Percentiles rank a stretch among this genome's conserved stretches.
Evolutionary conservation across 2,888 invertebrate genomes (phyloP).

Genomic region (Chirona hameri): DNA sequence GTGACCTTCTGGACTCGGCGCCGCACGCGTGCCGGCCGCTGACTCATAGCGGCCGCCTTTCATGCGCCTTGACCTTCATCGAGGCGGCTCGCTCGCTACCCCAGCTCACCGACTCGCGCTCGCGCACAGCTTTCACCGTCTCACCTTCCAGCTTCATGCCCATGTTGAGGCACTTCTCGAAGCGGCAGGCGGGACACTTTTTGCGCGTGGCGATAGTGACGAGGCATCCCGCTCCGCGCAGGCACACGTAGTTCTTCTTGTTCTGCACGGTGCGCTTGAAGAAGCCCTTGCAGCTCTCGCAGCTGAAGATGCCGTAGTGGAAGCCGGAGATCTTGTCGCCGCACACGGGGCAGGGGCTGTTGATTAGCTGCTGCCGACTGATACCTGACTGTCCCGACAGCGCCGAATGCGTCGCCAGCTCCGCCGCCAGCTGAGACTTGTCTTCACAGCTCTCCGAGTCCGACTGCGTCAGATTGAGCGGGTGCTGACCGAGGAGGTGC

Average conservation of each 20-base stretch:
- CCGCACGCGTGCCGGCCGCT: no score
- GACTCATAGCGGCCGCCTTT: no score
- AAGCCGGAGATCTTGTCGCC: constrained; percentile 95
- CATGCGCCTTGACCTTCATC: no score
- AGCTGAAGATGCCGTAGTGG: constrained; percentile 96
- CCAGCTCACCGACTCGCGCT: not conserved
- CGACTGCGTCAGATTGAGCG: constrained; percentile 46
- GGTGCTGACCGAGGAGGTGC: constrained; percentile 34
- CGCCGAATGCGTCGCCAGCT: constrained; percentile 47
- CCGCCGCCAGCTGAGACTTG: constrained; percentile 40
- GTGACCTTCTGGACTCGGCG: no score
- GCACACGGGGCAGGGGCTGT: constrained; percentile 92
- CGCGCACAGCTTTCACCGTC: not conserved
- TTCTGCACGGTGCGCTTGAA: constrained; percentile 99
- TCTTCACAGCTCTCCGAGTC: constrained; percentile 35
- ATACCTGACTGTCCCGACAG: constrained; percentile 69
- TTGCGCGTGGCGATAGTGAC: constrained; percentile 90
- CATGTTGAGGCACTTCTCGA: constrained; percentile 89
- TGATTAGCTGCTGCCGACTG: constrained; percentile 81
- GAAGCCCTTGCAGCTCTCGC: constrained; percentile 97
- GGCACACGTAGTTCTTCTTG: constrained; percentile 91
- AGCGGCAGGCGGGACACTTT: constrained; percentile 95
- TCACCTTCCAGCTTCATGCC: constrained; percentile 62
- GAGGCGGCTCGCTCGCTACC: no score
- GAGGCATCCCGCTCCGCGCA: constrained; percentile 83